Base-by-base conservation (phyloP, 2,888 invertebrate species). In the Punctoribates punctum region DNA sequence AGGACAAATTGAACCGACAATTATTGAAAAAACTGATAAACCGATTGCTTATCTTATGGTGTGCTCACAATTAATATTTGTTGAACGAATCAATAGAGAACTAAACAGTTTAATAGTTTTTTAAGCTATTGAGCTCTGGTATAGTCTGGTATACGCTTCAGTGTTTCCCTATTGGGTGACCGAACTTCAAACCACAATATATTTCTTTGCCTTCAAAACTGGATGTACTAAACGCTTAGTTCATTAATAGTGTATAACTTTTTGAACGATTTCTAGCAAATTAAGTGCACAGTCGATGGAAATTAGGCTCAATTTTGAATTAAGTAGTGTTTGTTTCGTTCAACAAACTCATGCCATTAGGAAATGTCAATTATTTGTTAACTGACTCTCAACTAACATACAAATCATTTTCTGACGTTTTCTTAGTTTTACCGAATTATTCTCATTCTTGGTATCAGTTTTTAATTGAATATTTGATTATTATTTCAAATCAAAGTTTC, bases 161-260 rank as follows among this genome's bases (percentile, higher is more conserved):
- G n/a, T 62, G 60, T 62, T 62, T 62, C 60, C 60, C 60, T 62
- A 62, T 62, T 27, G 60, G 60, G 60, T 62, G 60, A 62, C 60
- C 60, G 25, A 62, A 62, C 60, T 62, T 25, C n/a, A 23, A 62
- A 62, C 60, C 60, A 62, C 60, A 62, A 62, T 54, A 54, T 13
- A 6, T 8, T 54, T 62, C 60, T 62, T 62, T 25, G 4, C 60
- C 23, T 62, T 62, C 60, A 62, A 62, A 62, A 25, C 60, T 62
- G 60, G 23, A 62, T 23, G 9, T 62, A 25, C 23, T 27, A 9
- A 25, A 27, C 20, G 27, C 25, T 62, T 25, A 62, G 5, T 23
- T 62, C 60, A 62, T 62, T 62, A 25, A 62, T 62, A 62, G 60
- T 27, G 23, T 25, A 62, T 62, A 25, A 62, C 20, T 20, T 54